Evolutionary conservation across 2,888 invertebrate species (phyloP), one percentile per base, ranked within the genome.

Genomic region (Cyaniris semiargus): DNA sequence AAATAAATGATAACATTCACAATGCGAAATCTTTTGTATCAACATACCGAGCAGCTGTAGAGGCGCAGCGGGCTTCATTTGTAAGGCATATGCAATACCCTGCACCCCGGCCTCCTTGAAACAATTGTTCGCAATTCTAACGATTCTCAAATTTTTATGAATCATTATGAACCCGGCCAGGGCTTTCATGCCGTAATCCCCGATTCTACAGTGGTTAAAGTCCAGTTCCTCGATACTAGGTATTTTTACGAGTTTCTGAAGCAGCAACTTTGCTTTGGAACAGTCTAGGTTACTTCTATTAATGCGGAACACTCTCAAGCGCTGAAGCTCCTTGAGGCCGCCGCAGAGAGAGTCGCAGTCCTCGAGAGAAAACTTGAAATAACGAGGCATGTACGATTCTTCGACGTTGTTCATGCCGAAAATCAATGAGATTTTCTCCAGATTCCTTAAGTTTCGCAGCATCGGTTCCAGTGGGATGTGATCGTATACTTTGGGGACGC

Each of bases 121-220:
- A 75, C 90, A 87, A 83, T 95, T 95, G 83, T 96, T 95, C 18
- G 92, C 90, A 75, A 96, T 90, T 78, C 94, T 89, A 1, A 96
- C 86, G 76, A 87, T 85, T 82, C 90, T 94, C 31, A 95, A 83
- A 66, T 90, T 91, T 13, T 87, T 88, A 81, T 95, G 95, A 13
- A 91, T 81, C 56, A 82, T 88, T 76, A 95, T 90, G 79, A 95
- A 89, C 80, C 95, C 95, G 0, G 95, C 96, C 2, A 96, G 87
- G 23, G 96, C 96, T 78, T 95, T 92, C 83, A 96, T 95, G 0
- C 96, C 96, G 72, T 92, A 90, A 84, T 96, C 95, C 3, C 93
- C 95, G 75, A 96, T 95, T 81, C 95, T 93, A 84, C 96, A 96
- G 84, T 96, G 95, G 79, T 96, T 96, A 75, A 96, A 94, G 85